These are phyloP conservation scores for Regulus satrapa DNA, from an alignment of 2,113 vertebrate genomes.

Conservation along the genomic window DNA sequence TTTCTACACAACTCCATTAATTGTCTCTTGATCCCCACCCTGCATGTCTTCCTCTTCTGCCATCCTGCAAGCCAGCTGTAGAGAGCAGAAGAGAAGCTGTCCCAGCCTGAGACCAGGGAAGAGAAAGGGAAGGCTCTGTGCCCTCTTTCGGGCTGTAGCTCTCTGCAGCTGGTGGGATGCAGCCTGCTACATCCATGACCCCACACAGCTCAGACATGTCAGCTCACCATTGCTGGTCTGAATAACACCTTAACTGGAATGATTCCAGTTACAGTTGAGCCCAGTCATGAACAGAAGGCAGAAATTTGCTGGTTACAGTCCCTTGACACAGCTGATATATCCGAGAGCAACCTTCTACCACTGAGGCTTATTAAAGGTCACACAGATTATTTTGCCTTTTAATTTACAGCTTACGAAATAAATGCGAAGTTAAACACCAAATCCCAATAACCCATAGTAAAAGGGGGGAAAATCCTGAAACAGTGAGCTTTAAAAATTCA, in stretches of 20 bases:
- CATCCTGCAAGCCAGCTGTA: background rate
- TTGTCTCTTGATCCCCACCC: background rate
- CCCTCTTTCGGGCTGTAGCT: background rate
- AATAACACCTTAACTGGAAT: background rate
- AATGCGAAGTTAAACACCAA: conserved; percentile 1
- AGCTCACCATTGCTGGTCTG: background rate
- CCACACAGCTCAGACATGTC: background rate
- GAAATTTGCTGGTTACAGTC: background rate
- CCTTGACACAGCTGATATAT: background rate
- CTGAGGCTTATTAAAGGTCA: background rate
- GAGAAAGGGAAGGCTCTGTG: background rate
- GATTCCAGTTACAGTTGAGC: background rate
- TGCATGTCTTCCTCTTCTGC: background rate
- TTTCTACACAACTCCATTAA: background rate
- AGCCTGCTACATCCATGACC: background rate
- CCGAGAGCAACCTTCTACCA: background rate
- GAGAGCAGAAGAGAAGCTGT: background rate
- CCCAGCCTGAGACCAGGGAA: background rate
- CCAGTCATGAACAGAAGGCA: background rate
- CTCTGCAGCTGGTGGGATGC: background rate
- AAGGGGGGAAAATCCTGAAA: background rate
- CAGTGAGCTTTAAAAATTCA: background rate
- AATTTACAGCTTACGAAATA: background rate
- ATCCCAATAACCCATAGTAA: background rate
- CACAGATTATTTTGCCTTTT: background rate